Conservation (phyloP, 2,888 invertebrate species). For the Hirtodrosophila histrioides region DNA sequence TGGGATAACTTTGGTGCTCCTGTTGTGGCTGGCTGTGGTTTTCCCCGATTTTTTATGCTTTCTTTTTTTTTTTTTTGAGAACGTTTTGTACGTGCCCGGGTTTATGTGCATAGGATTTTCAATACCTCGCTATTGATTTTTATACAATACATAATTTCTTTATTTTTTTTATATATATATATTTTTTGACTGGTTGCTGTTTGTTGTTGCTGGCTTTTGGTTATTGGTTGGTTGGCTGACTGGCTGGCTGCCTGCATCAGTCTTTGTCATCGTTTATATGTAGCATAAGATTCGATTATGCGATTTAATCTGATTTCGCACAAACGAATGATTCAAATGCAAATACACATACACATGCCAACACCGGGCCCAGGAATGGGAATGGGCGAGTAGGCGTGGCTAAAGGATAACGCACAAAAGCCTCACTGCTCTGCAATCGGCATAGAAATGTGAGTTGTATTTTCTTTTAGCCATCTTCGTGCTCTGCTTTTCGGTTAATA, state of each 20-base stretch:
- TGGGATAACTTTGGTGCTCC: conserved; percentile 71
- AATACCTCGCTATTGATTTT: conserved; percentile 77
- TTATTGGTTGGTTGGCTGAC: conserved; percentile 40
- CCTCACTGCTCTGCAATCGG: conserved; percentile 38
- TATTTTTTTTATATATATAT: conserved; percentile 32
- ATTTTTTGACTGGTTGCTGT: conserved; percentile 32
- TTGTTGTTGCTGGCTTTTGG: conserved; percentile 53
- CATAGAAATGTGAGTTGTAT: conserved; percentile 60
- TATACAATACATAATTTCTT: conserved; percentile 77
- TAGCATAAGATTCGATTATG: conserved; percentile 76
- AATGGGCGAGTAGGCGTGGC: conserved; percentile 7
- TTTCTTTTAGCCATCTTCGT: conserved; percentile 11
- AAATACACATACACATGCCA: conserved; percentile 45
- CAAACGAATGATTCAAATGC: conserved; percentile 79
- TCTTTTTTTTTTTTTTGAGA: conserved; percentile 50
- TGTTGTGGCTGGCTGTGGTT: conserved; percentile 68
- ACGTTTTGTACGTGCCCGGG: conserved; percentile 75
- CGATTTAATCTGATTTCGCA: conserved; percentile 80
- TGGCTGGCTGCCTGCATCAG: conserved; percentile 63
- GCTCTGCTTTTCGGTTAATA: conserved; percentile 60
- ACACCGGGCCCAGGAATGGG: conserved; percentile 6
- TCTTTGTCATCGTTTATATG: conserved; percentile 77
- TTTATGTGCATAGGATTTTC: conserved; percentile 78
- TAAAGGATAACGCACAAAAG: conserved; percentile 32
- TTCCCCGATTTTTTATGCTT: conserved; percentile 33